Evolutionary conservation across 2,888 invertebrate species (phyloP), one percentile per base, ranked within the genome.

Genomic region (Microchrysa polita): DNA sequence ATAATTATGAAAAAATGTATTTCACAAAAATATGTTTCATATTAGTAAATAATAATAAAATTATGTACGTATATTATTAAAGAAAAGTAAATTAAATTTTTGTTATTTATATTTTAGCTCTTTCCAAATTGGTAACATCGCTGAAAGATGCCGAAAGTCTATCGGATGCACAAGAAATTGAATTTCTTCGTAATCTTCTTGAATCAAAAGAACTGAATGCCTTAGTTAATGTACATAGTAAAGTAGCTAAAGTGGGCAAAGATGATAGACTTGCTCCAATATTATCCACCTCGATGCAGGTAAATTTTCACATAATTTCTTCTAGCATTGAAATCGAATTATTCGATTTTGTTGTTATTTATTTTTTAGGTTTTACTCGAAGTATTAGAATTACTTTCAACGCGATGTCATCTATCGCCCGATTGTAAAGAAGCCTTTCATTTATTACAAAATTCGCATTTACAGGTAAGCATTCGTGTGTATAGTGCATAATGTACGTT

Each of bases 201-300:
- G 93, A 93, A 83, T 95, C 94, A 5, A 93, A 92, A 83, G 94
- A 95, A 82, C 88, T 96, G 1, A 93, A 95, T 86, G 95, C 96
- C 42, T 87, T 96, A 78, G 94, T 96, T 34, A 93, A 94, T 86
- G 95, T 95, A 75, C 95, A 96, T 83, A 95, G 95, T 82, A 94
- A 93, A 85, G 94, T 95, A 79, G 88, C 92, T 74, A 92, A 91
- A 79, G 93, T 93, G 85, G 92, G 92, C 72, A 91, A 92, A 80
- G 93, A 94, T 87, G 94, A 94, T 80, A 92, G 92, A 79, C 91
- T 94, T 81, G 93, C 92, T 80, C 95, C 95, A 0, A 87, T 94
- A 65, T 87, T 95, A 7, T 95, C 95, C 16, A 94, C 94, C 83
- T 91, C 94, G 4, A 92, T 94, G 89, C 92, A 93, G 86, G 91